Conservation (phyloP, 1,140 invertebrate species). For the Brachionus manjavacas region DNA sequence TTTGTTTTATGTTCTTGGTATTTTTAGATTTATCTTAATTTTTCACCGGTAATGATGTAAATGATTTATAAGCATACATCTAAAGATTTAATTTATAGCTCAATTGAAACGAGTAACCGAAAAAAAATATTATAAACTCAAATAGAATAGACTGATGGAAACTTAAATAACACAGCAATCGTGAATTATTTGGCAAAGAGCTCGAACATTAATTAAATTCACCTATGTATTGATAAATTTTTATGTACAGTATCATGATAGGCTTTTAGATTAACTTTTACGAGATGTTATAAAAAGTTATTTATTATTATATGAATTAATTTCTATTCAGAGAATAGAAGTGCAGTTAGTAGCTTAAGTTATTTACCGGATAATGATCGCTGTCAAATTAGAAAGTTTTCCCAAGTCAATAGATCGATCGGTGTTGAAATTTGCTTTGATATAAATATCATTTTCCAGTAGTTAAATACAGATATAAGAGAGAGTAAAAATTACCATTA, state of each 20-base stretch:
- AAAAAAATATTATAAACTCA: background rate
- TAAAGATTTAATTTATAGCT: slow-evolving; percentile 4
- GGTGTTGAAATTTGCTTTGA: background rate
- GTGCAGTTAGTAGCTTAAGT: background rate
- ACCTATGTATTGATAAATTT: slow-evolving; percentile 7
- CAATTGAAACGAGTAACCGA: background rate
- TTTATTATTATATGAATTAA: slow-evolving; percentile 24
- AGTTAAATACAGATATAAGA: background rate
- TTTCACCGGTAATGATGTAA: background rate
- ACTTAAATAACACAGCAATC: background rate
- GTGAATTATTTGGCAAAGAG: background rate
- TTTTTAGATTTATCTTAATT: background rate
- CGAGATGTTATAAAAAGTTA: background rate
- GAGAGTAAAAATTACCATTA: background rate
- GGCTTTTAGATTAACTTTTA: background rate
- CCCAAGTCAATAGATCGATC: background rate
- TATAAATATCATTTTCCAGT: background rate
- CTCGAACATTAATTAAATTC: background rate
- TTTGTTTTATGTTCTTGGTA: background rate
- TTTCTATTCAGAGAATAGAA: slow-evolving; percentile 10
- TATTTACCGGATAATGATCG: background rate
- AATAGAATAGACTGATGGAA: background rate
- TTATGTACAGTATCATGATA: background rate
- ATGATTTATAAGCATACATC: slow-evolving; percentile 2
- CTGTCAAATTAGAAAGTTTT: slow-evolving; percentile 14